These are phyloP conservation scores for Acleris emargana DNA, from an alignment of 2,888 invertebrate genomes.

Conservation along the genomic window DNA sequence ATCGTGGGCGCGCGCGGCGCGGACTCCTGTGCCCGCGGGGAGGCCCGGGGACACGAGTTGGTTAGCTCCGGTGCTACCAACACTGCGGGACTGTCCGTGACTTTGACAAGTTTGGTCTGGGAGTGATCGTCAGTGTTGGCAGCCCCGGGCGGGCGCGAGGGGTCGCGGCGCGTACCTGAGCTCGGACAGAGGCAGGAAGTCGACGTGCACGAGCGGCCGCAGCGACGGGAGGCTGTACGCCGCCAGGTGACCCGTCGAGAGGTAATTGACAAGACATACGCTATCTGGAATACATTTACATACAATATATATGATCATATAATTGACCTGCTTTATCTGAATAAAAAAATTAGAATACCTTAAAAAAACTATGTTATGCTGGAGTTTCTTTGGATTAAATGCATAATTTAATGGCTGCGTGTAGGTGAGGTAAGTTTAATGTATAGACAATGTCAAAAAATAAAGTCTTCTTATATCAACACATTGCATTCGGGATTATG, in stretches of 20 bases:
- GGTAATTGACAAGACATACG: constrained; percentile 96
- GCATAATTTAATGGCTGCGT: too few species aligned
- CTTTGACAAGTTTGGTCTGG: not conserved
- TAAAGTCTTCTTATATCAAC: too few species aligned
- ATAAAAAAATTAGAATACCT: not conserved
- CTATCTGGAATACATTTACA: constrained; percentile 87
- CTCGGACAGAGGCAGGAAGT: constrained; percentile 96
- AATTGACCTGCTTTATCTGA: too few species aligned
- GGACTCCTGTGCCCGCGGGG: constrained; percentile 23
- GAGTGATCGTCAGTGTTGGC: constrained; percentile 13
- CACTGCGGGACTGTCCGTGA: too few species aligned
- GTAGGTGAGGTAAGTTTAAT: too few species aligned
- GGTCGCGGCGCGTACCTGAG: constrained; percentile 87
- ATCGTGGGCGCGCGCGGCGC: constrained; percentile 43
- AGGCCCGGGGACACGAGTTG: constrained; percentile 4
- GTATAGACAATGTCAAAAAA: too few species aligned
- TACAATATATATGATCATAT: too few species aligned
- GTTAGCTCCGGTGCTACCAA: too few species aligned
- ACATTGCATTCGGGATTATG: too few species aligned
- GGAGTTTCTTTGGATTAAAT: too few species aligned
- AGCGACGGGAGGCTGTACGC: constrained; percentile 98
- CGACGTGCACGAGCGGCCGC: constrained; percentile 94
- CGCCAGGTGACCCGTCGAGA: constrained; percentile 96
- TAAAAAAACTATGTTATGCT: too few species aligned
- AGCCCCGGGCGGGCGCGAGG: constrained; percentile 16